These are phyloP conservation scores for Heptranchias perlo DNA, from an alignment of 2,113 vertebrate genomes.

Conservation along the genomic window DNA sequence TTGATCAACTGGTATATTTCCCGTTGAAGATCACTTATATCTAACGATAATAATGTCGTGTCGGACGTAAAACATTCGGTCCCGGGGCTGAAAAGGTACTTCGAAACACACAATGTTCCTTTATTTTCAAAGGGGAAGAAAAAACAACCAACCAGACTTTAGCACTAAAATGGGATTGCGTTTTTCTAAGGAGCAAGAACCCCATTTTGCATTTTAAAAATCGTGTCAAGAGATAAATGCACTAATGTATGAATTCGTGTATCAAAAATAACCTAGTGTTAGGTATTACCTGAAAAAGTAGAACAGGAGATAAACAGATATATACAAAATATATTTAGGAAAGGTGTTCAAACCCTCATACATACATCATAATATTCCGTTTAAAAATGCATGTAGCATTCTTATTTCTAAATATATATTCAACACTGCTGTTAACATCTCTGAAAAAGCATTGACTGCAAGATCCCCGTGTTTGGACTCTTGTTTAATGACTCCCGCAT, in stretches of 20 bases:
- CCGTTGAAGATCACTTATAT: neutral
- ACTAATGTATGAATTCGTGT: neutral
- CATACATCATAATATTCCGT: neutral
- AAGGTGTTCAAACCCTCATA: neutral
- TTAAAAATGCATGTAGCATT: neutral
- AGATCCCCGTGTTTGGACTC: neutral
- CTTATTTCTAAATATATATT: neutral
- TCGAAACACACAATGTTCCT: too few species aligned
- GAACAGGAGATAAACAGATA: neutral
- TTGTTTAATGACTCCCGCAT: conserved; percentile 24
- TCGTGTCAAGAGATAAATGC: neutral
- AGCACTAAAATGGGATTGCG: neutral
- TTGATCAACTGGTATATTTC: neutral
- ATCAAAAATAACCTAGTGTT: neutral
- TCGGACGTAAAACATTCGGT: neutral
- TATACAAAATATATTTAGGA: neutral
- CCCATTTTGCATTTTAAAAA: neutral
- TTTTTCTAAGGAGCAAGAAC: neutral
- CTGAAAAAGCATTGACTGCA: neutral
- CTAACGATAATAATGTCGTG: neutral
- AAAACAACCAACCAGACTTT: neutral
- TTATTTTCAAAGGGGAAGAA: neutral
- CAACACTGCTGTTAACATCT: neutral
- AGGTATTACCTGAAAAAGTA: neutral
- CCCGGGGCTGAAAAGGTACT: neutral